Evolutionary conservation across 2,888 invertebrate genomes (phyloP).

Genomic region (Ochlodes sylvanus): DNA sequence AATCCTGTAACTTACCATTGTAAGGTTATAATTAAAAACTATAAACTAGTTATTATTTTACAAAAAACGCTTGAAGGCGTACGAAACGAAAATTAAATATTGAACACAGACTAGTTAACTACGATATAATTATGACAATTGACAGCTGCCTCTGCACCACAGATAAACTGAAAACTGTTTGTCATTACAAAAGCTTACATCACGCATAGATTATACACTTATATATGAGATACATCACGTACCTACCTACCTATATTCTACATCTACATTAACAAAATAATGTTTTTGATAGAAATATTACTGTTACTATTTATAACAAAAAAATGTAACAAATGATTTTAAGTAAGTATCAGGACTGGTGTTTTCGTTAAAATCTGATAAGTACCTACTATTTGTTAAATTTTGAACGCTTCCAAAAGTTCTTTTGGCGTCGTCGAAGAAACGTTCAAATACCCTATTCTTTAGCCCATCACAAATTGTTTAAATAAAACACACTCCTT

Average conservation of each 20-base stretch:
- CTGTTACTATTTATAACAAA: too few relatives aligned
- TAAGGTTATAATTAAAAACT: constrained; percentile 66
- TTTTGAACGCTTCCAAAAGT: constrained; percentile 30
- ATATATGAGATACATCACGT: too few relatives aligned
- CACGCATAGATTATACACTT: too few relatives aligned
- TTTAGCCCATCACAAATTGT: background rate
- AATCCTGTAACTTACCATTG: constrained; percentile 66
- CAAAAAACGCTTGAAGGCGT: constrained; percentile 77
- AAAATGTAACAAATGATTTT: too few relatives aligned
- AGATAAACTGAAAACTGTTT: constrained; percentile 25
- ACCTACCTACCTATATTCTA: too few relatives aligned
- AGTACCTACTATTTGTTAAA: background rate
- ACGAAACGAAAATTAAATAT: constrained; percentile 75
- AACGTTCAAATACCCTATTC: constrained; percentile 12
- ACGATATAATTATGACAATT: too few relatives aligned
- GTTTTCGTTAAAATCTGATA: too few relatives aligned
- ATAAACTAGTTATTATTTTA: constrained; percentile 70
- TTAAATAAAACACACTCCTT: background rate
- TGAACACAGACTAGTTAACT: constrained; percentile 41
- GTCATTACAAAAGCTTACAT: too few relatives aligned
- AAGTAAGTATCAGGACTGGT: too few relatives aligned
- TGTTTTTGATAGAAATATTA: too few relatives aligned
- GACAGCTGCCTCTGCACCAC: constrained; percentile 59
- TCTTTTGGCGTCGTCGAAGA: constrained; percentile 40
- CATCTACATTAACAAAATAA: too few relatives aligned